Evolutionary conservation across 2,113 vertebrate genomes (phyloP).

Genomic region (Centrocercus urophasianus): DNA sequence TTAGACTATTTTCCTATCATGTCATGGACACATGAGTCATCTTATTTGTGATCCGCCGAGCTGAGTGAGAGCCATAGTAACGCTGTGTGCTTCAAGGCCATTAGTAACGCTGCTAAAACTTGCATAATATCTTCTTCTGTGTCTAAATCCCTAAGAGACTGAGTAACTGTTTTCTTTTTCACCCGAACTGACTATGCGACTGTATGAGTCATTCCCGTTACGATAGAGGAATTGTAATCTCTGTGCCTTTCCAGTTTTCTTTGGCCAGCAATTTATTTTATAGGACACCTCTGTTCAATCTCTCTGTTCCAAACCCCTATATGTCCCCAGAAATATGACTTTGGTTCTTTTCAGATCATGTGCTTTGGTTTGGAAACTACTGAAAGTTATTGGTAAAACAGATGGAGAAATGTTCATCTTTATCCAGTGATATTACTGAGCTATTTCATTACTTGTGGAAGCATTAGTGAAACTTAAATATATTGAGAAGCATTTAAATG

Average conservation of each 20-base stretch:
- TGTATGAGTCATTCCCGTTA: slow-evolving; percentile 59
- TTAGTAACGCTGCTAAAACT: slow-evolving; percentile 61
- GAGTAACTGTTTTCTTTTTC: slow-evolving; percentile 71
- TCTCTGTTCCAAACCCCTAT: neutral
- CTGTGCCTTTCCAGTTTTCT: slow-evolving; percentile 27
- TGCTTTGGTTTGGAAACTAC: slow-evolving; percentile 28
- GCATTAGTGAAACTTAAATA: neutral
- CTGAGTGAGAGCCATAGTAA: slow-evolving; percentile 64
- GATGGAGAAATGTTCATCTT: slow-evolving; percentile 1
- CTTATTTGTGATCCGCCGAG: slow-evolving; percentile 63
- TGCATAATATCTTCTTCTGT: slow-evolving; percentile 67
- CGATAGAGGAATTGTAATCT: slow-evolving; percentile 27
- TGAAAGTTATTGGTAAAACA: slow-evolving; percentile 37
- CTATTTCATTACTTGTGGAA: slow-evolving; percentile 11
- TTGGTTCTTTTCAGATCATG: neutral
- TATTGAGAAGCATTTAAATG: neutral
- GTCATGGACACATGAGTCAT: slow-evolving; percentile 64
- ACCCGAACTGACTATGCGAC: slow-evolving; percentile 50
- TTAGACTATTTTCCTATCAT: slow-evolving; percentile 38
- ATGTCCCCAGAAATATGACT: slow-evolving; percentile 27
- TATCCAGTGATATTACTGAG: neutral
- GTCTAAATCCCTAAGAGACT: slow-evolving; percentile 62
- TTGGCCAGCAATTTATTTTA: slow-evolving; percentile 44
- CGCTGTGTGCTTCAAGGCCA: slow-evolving; percentile 58
- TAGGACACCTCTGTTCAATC: slow-evolving; percentile 42